Evolutionary conservation across 2,888 invertebrate genomes (phyloP).

Genomic region (Tholera decimalis): DNA sequence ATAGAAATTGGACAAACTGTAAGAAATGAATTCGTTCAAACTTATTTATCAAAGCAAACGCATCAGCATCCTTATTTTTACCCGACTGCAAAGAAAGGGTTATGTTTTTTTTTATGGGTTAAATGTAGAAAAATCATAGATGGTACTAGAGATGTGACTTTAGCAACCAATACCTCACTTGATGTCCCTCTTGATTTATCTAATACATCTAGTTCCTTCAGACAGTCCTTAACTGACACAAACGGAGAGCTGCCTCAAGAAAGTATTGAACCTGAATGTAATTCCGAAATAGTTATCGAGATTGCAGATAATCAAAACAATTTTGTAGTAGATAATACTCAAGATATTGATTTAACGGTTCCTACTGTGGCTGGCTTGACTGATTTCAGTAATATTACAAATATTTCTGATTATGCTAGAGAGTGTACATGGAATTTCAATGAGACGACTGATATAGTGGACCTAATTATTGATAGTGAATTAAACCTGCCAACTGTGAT

Average conservation of each 20-base stretch:
- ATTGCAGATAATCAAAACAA: too few relatives aligned
- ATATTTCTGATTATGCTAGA: slow-evolving; percentile 8
- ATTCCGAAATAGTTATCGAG: slow-evolving; percentile 1
- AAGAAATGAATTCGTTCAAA: slow-evolving; percentile 19
- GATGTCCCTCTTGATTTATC: slow-evolving; percentile 21
- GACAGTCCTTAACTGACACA: slow-evolving; percentile 8
- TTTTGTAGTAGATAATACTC: slow-evolving; percentile 1
- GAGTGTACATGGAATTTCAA: slow-evolving; percentile 2
- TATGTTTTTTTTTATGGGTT: slow-evolving; percentile 13
- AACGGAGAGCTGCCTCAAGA: slow-evolving; percentile 3
- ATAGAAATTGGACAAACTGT: slow-evolving; percentile 6
- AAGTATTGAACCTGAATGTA: slow-evolving; percentile 1
- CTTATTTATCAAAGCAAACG: slow-evolving; percentile 11
- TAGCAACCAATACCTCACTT: slow-evolving; percentile 5
- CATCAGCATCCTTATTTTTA: slow-evolving; percentile 24
- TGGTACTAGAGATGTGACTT: slow-evolving; percentile 17
- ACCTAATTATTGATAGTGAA: slow-evolving; percentile 17
- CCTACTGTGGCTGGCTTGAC: background rate
- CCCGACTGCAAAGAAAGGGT: too few relatives aligned
- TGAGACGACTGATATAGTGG: slow-evolving; percentile 12
- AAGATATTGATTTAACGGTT: slow-evolving; percentile 9
- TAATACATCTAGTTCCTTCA: slow-evolving; percentile 17
- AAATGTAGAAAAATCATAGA: slow-evolving; percentile 18
- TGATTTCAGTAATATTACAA: slow-evolving; percentile 15
- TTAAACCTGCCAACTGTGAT: slow-evolving; percentile 10